Evolutionary conservation across 2,113 vertebrate species (phyloP).

Genomic region (Sebastes fasciatus): DNA sequence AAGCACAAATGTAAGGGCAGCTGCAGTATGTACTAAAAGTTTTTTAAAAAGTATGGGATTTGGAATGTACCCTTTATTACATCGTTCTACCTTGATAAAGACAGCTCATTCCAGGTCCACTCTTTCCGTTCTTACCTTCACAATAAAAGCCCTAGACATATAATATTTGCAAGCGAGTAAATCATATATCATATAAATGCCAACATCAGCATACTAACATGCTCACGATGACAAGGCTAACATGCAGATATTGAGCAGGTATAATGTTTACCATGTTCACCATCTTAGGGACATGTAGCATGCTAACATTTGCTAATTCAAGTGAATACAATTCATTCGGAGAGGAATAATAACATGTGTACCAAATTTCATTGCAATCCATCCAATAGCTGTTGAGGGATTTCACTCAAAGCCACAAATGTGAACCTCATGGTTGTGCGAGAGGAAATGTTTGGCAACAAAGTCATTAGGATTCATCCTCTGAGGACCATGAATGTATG

Average conservation of each 20-base stretch:
- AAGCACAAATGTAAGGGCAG: too few species aligned
- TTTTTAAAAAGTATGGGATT: too few species aligned
- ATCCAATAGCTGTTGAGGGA: not conserved
- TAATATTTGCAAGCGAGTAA: too few species aligned
- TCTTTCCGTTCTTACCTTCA: too few species aligned
- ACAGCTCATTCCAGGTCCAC: too few species aligned
- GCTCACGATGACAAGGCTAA: not conserved
- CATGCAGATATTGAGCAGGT: not conserved
- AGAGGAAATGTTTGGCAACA: not conserved
- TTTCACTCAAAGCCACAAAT: constrained; percentile 3
- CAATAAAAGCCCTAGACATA: too few species aligned
- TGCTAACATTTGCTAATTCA: not conserved
- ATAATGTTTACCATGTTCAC: not conserved
- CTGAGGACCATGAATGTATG: not conserved
- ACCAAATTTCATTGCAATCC: not conserved
- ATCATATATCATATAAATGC: too few species aligned
- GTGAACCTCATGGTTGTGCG: not conserved
- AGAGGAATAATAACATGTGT: not conserved
- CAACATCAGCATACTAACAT: not conserved
- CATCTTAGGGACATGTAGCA: not conserved
- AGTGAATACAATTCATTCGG: not conserved
- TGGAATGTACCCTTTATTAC: too few species aligned
- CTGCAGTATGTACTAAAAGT: too few species aligned
- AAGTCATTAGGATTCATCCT: not conserved
- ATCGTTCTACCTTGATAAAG: too few species aligned